phyloP scores from a whole-genome alignment of 2,888 invertebrate species.

The Drosophila borborema region DNA sequence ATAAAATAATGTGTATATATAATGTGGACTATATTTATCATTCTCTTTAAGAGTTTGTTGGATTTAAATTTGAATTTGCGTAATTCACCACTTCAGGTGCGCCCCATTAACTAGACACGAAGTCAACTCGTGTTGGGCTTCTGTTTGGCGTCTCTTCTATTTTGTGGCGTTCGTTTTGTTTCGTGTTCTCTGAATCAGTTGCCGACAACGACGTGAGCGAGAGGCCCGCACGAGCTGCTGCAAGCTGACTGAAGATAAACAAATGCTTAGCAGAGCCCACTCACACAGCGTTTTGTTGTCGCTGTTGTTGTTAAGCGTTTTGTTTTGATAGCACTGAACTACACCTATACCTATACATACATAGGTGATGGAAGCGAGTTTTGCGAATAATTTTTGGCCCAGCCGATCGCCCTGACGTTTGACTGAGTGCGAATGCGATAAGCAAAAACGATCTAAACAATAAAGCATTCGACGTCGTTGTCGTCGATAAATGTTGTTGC shows the following conservation, averaged over 20 bases:
- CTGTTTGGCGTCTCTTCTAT: slow-evolving; percentile 38
- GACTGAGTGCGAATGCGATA: slow-evolving; percentile 36
- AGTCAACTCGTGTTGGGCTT: slow-evolving; percentile 39
- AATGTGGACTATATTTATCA: not conserved
- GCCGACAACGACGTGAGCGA: slow-evolving; percentile 36
- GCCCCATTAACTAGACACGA: not conserved
- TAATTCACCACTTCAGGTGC: slow-evolving; percentile 34
- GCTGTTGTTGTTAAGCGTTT: slow-evolving; percentile 16
- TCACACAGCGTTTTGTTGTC: slow-evolving; percentile 13
- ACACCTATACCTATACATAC: slow-evolving; percentile 9
- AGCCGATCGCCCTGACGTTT: slow-evolving; percentile 26
- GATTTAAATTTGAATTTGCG: slow-evolving; percentile 15
- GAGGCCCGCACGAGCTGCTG: slow-evolving; percentile 16
- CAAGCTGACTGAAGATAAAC: slow-evolving; percentile 40
- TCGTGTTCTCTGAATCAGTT: slow-evolving; percentile 29
- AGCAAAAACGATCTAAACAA: slow-evolving; percentile 42
- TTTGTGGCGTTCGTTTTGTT: slow-evolving; percentile 16
- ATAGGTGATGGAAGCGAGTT: slow-evolving; percentile 50
- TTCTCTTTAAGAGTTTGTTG: not conserved
- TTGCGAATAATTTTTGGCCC: slow-evolving; percentile 50
- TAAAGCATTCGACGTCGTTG: slow-evolving; percentile 24
- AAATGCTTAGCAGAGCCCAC: slow-evolving; percentile 28
- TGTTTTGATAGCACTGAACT: slow-evolving; percentile 40
- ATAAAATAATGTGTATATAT: not conserved
- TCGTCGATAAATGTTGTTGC: slow-evolving; percentile 46